Evolutionary conservation across 2,888 invertebrate genomes (phyloP), one percentile per base, ranked within the genome.

Genomic region (Spodoptera littoralis): DNA sequence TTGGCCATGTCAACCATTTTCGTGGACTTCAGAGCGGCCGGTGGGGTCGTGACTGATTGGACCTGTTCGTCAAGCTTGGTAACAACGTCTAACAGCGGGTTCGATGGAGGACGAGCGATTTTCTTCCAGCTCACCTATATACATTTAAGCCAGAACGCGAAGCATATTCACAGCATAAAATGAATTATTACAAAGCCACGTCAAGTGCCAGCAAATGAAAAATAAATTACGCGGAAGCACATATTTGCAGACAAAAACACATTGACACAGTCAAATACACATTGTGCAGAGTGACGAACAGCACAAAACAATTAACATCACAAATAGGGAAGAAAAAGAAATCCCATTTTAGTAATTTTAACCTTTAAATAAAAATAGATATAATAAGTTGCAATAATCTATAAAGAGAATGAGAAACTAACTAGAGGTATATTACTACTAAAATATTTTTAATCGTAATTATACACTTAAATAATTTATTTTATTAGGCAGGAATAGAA

Each of bases 61-160:
- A 92, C 94, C 95, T 94, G 93, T 95, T 95, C 96, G 89, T 96
- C 95, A 93, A 95, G 92, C 89, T 95, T 95, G 87, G 96, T 96
- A 84, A 97, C 96, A 89, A 97, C 95, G 82, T 96, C 96, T 88
- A 96, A 90, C 78, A 97, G 94, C 89, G 96, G 96, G 82, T 95
- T 95, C 76, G 96, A 95, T 69, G 95, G 95, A 58, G 94, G 95
- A 76, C 96, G 96, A 56, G 96, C 95, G 75, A 96, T 88, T 89
- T 96, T 96, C 92, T 96, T 96, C 97, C 97, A 97, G 84, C 95
- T 95, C 72, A 95, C 95, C 92, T 95, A 80, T 53, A 82, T 65
- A 72, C 79, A 73, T 73, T 70, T 72, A 83, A 87, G 79, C 87
- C 75, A 87, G 77, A 83, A 76, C 75, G 62, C 71, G 63, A 77